A percentile compares a stretch with the other conserved stretches of the same genome.
phyloP scores from a whole-genome alignment of 2,113 vertebrate species.

The Amblyornis subalaris region DNA sequence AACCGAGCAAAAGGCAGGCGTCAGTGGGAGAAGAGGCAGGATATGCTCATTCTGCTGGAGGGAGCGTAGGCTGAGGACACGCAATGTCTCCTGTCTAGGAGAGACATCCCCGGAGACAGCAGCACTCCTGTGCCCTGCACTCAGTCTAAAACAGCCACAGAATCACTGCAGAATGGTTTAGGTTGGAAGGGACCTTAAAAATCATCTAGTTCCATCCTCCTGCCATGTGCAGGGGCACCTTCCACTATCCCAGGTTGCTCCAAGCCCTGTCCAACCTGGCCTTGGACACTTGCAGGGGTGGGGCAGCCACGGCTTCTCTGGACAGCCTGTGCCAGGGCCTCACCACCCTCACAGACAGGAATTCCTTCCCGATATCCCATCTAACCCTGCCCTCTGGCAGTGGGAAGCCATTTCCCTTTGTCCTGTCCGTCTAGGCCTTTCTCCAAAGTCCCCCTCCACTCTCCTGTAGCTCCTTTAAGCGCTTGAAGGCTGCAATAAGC shows the following conservation, averaged over 20 bases:
- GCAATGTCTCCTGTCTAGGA: accelerated
- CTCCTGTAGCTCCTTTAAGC: not conserved
- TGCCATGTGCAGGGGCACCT: not conserved
- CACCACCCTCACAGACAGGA: accelerated
- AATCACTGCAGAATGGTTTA: not conserved
- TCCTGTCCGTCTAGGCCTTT: not conserved
- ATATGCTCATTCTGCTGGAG: not conserved
- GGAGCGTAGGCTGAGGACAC: not conserved
- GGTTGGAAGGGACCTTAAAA: not conserved
- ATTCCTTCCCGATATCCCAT: not conserved
- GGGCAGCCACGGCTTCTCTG: not conserved
- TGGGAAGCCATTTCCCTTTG: not conserved
- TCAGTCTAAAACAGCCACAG: not conserved
- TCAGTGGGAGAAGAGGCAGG: not conserved
- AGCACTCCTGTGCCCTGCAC: not conserved
- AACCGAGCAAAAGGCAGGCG: not conserved
- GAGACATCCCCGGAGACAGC: not conserved
- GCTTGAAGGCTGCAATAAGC: not conserved
- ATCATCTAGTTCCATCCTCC: not conserved
- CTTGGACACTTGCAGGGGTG: not conserved
- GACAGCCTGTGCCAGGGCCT: not conserved
- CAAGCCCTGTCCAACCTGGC: accelerated
- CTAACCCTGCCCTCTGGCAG: not conserved
- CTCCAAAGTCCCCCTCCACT: not conserved
- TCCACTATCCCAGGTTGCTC: accelerated